phyloP scores from a whole-genome alignment of 2,888 invertebrate genomes.

The Synergus itoensis region DNA sequence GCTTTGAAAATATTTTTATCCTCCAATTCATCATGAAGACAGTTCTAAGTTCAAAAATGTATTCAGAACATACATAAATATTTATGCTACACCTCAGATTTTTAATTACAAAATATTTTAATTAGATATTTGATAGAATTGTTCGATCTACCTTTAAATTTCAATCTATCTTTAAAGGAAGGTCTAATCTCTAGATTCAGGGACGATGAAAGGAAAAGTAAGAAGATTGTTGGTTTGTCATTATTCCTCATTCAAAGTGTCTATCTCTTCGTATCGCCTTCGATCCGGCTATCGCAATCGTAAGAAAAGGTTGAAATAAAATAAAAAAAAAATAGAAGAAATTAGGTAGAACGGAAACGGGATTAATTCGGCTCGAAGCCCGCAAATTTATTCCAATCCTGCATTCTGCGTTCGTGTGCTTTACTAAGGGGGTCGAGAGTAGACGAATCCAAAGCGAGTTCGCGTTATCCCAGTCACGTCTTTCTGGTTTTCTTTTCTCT shows the following conservation, averaged over 20 bases:
- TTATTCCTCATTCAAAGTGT: conserved; percentile 12
- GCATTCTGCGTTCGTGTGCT: conserved; percentile 61
- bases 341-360: conserved; percentile 55
- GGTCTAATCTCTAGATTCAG: not conserved
- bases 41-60: not conserved
- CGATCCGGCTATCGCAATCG: conserved; percentile 7
- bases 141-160: too few relatives aligned
- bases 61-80: not conserved
- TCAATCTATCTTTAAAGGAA: not conserved
- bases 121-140: not conserved
- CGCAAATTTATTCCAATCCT: conserved; percentile 70
- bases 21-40: not conserved
- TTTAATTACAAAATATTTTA: too few relatives aligned
- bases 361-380: conserved; percentile 65
- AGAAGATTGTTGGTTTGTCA: conserved; percentile 21
- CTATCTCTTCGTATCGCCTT: conserved; percentile 3
- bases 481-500: conserved; percentile 62
- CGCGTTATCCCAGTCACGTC: conserved; percentile 72
- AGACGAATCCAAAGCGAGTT: conserved; percentile 61
- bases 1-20: conserved; percentile 30
- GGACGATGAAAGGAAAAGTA: conserved; percentile 24
- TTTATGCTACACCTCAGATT: too few relatives aligned
- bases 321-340: conserved; percentile 51
- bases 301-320: conserved; percentile 43
- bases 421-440: conserved; percentile 56